phyloP scores from a whole-genome alignment of 2,888 invertebrate genomes.

The Fragum whitleyi region DNA sequence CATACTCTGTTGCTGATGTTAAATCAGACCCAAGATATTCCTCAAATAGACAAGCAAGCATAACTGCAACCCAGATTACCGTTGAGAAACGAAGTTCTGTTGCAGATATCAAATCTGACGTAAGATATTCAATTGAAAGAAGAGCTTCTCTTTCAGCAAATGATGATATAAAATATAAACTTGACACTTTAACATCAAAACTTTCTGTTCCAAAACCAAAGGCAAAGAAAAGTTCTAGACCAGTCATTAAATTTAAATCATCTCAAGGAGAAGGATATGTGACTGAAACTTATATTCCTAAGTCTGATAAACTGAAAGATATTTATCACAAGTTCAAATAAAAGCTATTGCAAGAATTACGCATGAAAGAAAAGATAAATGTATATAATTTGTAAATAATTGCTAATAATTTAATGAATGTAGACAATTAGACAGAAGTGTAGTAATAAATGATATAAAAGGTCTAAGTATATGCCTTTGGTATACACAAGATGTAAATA shows the following conservation, averaged over 20 bases:
- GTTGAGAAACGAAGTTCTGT: conserved; percentile 10
- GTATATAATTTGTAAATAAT: neutral
- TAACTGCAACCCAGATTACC: conserved; percentile 5
- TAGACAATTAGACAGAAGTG: neutral
- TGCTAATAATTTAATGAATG: neutral
- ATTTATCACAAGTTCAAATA: conserved; percentile 24
- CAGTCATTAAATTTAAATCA: conserved; percentile 53
- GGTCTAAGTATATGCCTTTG: neutral
- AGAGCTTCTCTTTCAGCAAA: conserved; percentile 38
- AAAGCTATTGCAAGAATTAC: neutral
- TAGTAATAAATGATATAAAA: neutral
- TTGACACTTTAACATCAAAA: conserved; percentile 42
- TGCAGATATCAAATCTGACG: conserved; percentile 37
- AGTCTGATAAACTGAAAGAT: conserved; percentile 19
- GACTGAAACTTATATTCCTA: conserved; percentile 11
- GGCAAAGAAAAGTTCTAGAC: conserved; percentile 32
- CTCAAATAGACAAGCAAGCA: conserved; percentile 34
- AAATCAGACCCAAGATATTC: conserved; percentile 40
- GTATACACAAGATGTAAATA: too few species aligned
- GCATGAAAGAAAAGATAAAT: neutral
- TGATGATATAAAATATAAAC: conserved; percentile 48
- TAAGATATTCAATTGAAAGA: conserved; percentile 35
- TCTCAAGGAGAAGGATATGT: conserved; percentile 50
- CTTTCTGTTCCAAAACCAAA: conserved; percentile 34
- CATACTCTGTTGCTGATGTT: conserved; percentile 29